Conservation (phyloP, 30 jellyfish, hydroid and myxozoan species). For the Nemopilema nomurai region DNA sequence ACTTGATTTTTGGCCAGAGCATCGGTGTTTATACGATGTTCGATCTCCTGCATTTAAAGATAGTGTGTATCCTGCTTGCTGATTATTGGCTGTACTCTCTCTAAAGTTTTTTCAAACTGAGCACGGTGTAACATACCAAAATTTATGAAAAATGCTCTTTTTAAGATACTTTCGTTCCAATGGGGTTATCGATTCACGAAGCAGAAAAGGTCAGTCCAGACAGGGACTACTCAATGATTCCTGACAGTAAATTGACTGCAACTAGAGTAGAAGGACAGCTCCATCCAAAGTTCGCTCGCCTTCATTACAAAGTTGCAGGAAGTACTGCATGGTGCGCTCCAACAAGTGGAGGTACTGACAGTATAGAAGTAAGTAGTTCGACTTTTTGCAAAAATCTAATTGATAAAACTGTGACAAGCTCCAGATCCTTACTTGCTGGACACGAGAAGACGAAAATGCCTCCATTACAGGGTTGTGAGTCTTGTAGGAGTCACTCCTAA, state of each 20-base stretch:
- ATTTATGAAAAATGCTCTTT: neutral
- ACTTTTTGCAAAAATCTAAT: neutral
- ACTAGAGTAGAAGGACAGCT: slow-evolving; percentile 3
- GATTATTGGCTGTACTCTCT: too few relatives aligned
- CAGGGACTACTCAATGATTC: slow-evolving; percentile 35
- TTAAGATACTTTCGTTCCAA: slow-evolving; percentile 38
- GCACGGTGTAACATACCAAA: too few relatives aligned
- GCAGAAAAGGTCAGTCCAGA: slow-evolving; percentile 39
- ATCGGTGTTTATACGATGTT: too few relatives aligned
- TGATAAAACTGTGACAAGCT: too few relatives aligned
- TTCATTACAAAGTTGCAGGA: neutral
- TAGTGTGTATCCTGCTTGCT: too few relatives aligned
- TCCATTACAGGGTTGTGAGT: too few relatives aligned
- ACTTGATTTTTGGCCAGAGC: too few relatives aligned
- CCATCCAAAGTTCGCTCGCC: slow-evolving; percentile 12
- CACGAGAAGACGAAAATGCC: too few relatives aligned
- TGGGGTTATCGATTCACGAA: slow-evolving; percentile 45
- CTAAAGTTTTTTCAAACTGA: too few relatives aligned
- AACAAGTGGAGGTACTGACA: neutral
- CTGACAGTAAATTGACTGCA: slow-evolving; percentile 17
- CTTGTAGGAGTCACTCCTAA: too few relatives aligned
- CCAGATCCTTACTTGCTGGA: too few relatives aligned
- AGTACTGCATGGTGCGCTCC: slow-evolving; percentile 63
- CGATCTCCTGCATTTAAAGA: too few relatives aligned
- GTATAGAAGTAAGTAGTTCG: slow-evolving; percentile 18